Conservation (phyloP, 2,888 invertebrate species). For the Fragum sueziense region DNA sequence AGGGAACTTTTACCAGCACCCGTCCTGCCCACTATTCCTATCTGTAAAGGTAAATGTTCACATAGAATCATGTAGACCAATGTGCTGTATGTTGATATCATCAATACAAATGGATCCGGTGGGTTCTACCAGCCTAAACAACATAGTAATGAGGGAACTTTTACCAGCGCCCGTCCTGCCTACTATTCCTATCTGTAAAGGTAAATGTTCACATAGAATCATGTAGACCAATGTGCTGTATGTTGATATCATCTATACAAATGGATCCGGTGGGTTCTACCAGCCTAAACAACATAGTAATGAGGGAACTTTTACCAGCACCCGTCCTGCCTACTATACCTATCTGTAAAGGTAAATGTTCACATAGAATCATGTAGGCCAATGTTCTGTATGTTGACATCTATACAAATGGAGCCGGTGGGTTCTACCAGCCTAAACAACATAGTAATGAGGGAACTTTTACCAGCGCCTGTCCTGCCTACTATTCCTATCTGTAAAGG, state of each 20-base stretch:
- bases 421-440: constrained; percentile 92
- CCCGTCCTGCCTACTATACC: constrained; percentile 85
- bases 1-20: constrained; percentile 86
- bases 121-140: constrained; percentile 91
- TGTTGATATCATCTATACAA: constrained; percentile 89
- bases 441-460: constrained; percentile 89
- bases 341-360: constrained; percentile 86
- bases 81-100: constrained; percentile 82
- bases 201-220: too few species aligned
- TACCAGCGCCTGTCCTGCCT: constrained; percentile 82
- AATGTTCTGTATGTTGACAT: constrained; percentile 85
- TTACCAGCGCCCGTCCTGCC: constrained; percentile 83
- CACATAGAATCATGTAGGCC: constrained; percentile 91
- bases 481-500: constrained; percentile 87
- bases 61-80: constrained; percentile 92
- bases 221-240: constrained; percentile 86
- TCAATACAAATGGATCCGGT: constrained; percentile 93
- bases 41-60: too few species aligned
- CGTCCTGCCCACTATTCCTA: constrained; percentile 86
- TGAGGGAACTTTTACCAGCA: constrained; percentile 86
- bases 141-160: constrained; percentile 88
- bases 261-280: constrained; percentile 91
- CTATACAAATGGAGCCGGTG: constrained; percentile 91
- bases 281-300: constrained; percentile 91
- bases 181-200: constrained; percentile 87